These are phyloP conservation scores for Goniozus legneri DNA, from an alignment of 1,140 invertebrate genomes.

Conservation along the genomic window DNA sequence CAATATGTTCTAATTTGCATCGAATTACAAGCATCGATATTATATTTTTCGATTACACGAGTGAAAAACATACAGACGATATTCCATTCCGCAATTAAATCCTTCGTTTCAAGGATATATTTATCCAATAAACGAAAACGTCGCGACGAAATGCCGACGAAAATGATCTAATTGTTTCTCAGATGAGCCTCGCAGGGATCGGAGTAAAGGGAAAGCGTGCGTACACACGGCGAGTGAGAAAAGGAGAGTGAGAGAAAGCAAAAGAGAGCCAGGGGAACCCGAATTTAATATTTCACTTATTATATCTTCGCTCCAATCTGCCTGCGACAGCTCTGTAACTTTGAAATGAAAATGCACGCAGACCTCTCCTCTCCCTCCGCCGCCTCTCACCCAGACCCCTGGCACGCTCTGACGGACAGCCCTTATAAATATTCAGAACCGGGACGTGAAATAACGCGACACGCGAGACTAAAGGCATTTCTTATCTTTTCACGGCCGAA, in stretches of 20 bases:
- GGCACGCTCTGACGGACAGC: conserved; percentile 36
- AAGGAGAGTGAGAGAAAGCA: conserved; percentile 18
- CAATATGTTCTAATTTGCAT: no score
- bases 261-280: conserved; percentile 21
- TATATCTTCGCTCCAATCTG: conserved; percentile 47
- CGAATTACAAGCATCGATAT: no score
- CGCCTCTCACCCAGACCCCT: background rate
- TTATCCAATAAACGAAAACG: no score
- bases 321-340: conserved; percentile 42
- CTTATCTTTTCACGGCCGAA: conserved; percentile 38
- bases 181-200: no score
- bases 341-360: conserved; percentile 47
- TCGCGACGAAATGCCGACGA: no score
- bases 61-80: no score
- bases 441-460: conserved; percentile 45
- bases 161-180: no score
- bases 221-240: no score
- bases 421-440: conserved; percentile 52
- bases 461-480: conserved; percentile 48
- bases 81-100: no score
- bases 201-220: no score
- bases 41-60: no score
- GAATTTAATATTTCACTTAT: conserved; percentile 49
- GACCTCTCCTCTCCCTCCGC: conserved; percentile 5
- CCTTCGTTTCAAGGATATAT: no score